Base-by-base conservation (phyloP, 2,113 vertebrate species). In the Laterallus jamaicensis region DNA sequence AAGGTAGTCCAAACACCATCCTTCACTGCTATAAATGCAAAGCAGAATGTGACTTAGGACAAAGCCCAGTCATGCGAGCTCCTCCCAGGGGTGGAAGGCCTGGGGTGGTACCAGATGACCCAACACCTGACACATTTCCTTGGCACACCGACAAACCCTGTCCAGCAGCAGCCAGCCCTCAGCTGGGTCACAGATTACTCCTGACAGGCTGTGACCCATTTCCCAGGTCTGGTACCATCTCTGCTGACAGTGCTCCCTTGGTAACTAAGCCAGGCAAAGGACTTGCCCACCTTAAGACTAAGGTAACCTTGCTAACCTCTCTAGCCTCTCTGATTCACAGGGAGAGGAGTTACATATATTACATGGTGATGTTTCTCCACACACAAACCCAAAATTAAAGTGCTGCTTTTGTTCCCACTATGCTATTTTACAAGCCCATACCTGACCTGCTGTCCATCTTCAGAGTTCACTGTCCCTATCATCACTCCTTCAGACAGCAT, bases 351-450 rank as follows among this genome's bases (percentile, higher is more conserved):
- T 91, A 60, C 35, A 22, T 2, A 6, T 1, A 5, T 60, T 62
- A 52, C n/a, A 54, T 0, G 6, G 14, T 24, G 56, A 56, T 71
- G 54, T 79, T 95, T 91, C 81, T 79, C n/a, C 69, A 88, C 17
- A 80, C 17, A n/a, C 29, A 47, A 91, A 22, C 32, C 20, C 58
- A 42, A 95, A 96, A 95, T 93, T 92, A 87, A 86, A 89, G 29
- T 6, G 12, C 39, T 92, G 42, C 44, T 60, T 8, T 59, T 39
- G 35, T 78, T 92, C 39, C 86, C 62, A n/a, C 35, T 62, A 10
- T 1, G 17, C 6, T 60, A 29, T 87, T 84, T 49, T 49, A 58
- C 93, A 96, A 95, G 86, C 54, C 70, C 31, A 21, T 50, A 64
- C 91, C 49, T 92, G 93, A 73, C 20, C 20, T 3, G 5, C 42